Base-by-base conservation (phyloP, 2,888 invertebrate species). In the Erpobdella octoculata region DNA sequence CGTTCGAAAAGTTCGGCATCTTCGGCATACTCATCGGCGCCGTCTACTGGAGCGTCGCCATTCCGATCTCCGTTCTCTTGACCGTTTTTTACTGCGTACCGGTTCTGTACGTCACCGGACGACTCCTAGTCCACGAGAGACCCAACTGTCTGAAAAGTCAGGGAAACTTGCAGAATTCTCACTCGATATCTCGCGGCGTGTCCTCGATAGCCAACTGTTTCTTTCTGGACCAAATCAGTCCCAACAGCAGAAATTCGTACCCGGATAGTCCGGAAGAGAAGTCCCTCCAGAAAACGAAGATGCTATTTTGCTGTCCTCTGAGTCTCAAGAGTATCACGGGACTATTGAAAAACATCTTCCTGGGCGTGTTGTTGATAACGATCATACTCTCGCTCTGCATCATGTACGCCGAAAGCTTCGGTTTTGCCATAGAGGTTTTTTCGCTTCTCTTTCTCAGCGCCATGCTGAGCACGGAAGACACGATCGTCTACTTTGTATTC, bases 391-490 rank as follows among this genome's bases (percentile, higher is more conserved):
- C 73, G 31, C 28, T 76, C 9, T 70, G 80, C 2, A 71, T 81
- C 59, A 74, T 82, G 71, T 78, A 80, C 65, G 79, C 80, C 0
- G 82, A 81, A 73, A 78, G 79, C 0, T 74, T 78, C 25, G 80
- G 80, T 5, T 76, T 81, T 18, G 72, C 80, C 18, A 78, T 80
- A 6, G 81, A 82, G 73, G 78, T 80, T 8, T 71, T 78, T 71
- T 79, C 79, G n/a, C 79, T 81, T 69, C 80, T 80, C 0, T 78
- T 81, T 78, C 80, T 81, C 79, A 81, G 82, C 0, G 80, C 81
- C 58, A 79, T 81, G 33, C 79, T 82, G 9, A 82, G 81, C 66
- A 81, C 81, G 0, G 78, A 79, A 21, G 76, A 77, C 25, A 79
- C 79, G 0, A 77, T 79, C 6, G 77, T 80, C 59, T 81, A 82